phyloP scores from a whole-genome alignment of 2,888 invertebrate species.

The Mantis religiosa region DNA sequence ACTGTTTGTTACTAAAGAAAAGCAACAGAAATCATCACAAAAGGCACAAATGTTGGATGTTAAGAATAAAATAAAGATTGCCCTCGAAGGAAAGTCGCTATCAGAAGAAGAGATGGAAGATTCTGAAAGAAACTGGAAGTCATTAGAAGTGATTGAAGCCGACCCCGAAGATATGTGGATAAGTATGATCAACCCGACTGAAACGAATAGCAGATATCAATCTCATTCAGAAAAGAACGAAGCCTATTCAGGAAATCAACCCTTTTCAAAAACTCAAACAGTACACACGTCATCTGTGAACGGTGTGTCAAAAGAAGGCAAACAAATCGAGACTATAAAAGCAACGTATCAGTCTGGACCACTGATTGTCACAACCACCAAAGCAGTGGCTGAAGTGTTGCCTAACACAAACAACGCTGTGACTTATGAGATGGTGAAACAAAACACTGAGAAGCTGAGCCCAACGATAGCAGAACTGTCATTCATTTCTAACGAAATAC shows the following conservation, averaged over 20 bases:
- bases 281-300: neutral
- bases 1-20: neutral
- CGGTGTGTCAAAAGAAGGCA: neutral
- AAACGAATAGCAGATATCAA: neutral
- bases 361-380: neutral
- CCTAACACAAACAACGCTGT: neutral
- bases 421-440: neutral
- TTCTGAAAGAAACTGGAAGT: neutral
- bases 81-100: neutral
- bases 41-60: neutral
- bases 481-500: neutral
- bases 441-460: neutral
- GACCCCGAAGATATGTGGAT: neutral
- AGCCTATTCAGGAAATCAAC: neutral
- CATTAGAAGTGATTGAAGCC: neutral
- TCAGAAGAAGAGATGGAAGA: neutral
- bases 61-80: neutral
- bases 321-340: neutral
- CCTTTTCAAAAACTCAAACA: neutral
- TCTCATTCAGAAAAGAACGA: neutral
- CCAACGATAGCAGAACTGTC: neutral
- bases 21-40: neutral
- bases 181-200: neutral
- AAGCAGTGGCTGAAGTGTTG: neutral
- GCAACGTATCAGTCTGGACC: neutral